phyloP scores from a whole-genome alignment of 2,113 vertebrate species.

The Ceyx melanurus region DNA sequence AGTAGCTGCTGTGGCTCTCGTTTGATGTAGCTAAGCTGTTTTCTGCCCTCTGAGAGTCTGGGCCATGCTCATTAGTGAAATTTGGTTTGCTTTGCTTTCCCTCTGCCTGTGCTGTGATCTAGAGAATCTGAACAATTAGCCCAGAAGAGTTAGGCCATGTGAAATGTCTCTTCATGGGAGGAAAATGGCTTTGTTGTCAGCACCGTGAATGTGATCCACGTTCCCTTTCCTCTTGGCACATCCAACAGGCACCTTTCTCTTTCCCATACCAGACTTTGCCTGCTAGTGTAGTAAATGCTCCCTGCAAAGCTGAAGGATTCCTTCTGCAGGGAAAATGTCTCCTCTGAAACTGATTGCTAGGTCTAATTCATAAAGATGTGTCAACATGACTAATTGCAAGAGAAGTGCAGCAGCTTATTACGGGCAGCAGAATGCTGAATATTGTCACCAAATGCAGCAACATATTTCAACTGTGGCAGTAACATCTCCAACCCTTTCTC shows the following conservation, averaged over 20 bases:
- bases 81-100: constrained; percentile 38
- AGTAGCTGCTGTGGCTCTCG: neutral
- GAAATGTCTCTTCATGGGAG: neutral
- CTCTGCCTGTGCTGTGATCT: neutral
- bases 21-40: neutral
- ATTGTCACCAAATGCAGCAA: neutral
- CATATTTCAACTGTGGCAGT: constrained; percentile 24
- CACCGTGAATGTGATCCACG: constrained; percentile 32
- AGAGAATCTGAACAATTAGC: constrained; percentile 44
- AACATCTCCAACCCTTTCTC: constrained; percentile 17
- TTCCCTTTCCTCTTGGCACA: constrained; percentile 30
- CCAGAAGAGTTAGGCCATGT: neutral
- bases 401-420: constrained; percentile 46
- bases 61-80: neutral
- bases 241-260: constrained; percentile 20
- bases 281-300: neutral
- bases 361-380: constrained; percentile 54
- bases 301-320: constrained; percentile 15
- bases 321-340: constrained; percentile 46
- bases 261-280: neutral
- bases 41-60: constrained; percentile 12
- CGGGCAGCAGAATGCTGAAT: constrained; percentile 22
- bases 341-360: constrained; percentile 23
- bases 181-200: constrained; percentile 29
- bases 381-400: constrained; percentile 66